A percentile compares a stretch with the other conserved stretches of the same genome.
Evolutionary conservation across 2,113 vertebrate species (phyloP).

Genomic region (Ancistrus triradiatus): DNA sequence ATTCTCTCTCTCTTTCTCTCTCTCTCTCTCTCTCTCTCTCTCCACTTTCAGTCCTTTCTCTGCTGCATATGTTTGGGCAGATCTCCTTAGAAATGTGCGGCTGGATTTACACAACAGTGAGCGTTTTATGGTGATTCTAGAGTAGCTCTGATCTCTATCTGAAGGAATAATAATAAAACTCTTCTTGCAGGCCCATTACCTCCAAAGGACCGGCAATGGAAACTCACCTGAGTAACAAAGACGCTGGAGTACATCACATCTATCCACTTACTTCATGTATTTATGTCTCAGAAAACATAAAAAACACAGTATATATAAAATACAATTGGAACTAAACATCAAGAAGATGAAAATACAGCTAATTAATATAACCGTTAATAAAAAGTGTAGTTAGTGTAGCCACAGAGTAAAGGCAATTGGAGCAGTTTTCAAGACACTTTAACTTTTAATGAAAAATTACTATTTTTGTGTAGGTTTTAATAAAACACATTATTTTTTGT

Average conservation of each 20-base stretch:
- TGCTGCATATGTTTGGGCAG: constrained; percentile 20
- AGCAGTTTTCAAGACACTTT: too few species aligned
- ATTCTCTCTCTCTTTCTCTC: constrained; percentile 15
- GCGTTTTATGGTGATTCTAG: constrained; percentile 2
- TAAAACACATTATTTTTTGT: too few species aligned
- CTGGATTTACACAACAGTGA: constrained; percentile 11
- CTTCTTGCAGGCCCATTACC: not conserved
- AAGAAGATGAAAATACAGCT: too few species aligned
- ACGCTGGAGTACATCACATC: too few species aligned
- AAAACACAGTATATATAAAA: not conserved
- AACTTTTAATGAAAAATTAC: too few species aligned
- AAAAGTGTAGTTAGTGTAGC: too few species aligned
- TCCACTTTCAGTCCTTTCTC: not conserved
- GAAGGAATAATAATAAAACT: not conserved
- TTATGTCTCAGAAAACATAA: not conserved
- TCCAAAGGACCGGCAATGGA: not conserved
- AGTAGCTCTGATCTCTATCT: constrained; percentile 16
- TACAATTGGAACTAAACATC: too few species aligned
- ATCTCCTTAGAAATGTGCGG: constrained; percentile 12
- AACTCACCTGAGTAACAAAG: not conserved
- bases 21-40: not conserved
- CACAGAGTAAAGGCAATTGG: too few species aligned
- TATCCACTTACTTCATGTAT: not conserved
- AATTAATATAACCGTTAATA: too few species aligned
- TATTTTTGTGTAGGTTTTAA: too few species aligned